Conservation (phyloP, 2,113 vertebrate genomes). For the Sterrhoptilus dennistouni region DNA sequence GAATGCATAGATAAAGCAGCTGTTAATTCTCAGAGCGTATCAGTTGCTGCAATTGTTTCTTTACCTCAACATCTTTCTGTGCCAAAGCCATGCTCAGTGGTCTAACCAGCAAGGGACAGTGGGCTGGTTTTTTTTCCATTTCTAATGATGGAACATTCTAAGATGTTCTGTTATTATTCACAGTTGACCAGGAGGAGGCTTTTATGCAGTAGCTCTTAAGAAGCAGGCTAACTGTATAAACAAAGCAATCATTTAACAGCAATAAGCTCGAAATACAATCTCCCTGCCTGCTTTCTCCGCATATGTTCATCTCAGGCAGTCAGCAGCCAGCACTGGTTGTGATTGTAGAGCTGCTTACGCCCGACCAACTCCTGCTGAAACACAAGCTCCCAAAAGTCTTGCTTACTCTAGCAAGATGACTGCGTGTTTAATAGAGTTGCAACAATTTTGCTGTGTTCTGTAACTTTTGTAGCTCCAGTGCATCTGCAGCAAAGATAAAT, state of each 20-base stretch:
- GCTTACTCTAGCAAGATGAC: neutral
- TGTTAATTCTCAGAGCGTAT: neutral
- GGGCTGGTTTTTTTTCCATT: neutral
- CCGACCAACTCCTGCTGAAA: neutral
- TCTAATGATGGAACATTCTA: neutral
- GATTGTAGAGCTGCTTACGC: neutral
- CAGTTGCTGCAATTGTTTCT: neutral
- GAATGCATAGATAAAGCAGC: neutral
- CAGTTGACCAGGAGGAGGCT: neutral
- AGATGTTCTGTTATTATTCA: neutral
- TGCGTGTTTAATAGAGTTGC: neutral
- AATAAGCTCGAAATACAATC: neutral
- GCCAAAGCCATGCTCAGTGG: fast-evolving
- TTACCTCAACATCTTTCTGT: neutral
- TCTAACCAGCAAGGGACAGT: neutral
- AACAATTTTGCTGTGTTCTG: neutral
- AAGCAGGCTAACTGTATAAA: neutral
- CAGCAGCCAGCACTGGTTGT: neutral
- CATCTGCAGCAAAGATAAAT: neutral
- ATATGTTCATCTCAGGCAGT: neutral
- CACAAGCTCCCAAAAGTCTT: neutral
- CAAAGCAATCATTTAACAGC: neutral
- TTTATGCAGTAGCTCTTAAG: neutral
- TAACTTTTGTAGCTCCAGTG: neutral
- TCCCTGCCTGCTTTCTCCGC: neutral